A percentile compares a stretch with the other conserved stretches of the same genome.
phyloP scores from a whole-genome alignment of 2,888 invertebrate genomes.

The Drosophila phalerata region DNA sequence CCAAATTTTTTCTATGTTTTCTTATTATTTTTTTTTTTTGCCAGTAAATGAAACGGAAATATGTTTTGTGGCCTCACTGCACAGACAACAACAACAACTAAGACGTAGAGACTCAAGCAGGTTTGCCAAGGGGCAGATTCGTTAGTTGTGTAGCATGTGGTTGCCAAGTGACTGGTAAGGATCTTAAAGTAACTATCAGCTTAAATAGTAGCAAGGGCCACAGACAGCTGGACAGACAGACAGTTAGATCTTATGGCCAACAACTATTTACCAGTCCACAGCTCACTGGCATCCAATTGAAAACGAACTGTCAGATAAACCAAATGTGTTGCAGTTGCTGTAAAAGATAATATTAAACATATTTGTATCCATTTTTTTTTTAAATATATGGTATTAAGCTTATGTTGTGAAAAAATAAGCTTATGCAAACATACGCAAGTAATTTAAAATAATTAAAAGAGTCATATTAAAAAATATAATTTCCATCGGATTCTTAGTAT shows the following conservation, averaged over 20 bases:
- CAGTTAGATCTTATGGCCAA: slow-evolving; percentile 6
- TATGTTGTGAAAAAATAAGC: background rate
- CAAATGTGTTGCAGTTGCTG: background rate
- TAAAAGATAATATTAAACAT: slow-evolving; percentile 1
- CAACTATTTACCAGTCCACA: slow-evolving; percentile 12
- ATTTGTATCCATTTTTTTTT: background rate
- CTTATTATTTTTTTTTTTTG: slow-evolving; percentile 52
- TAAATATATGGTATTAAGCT: too few species aligned
- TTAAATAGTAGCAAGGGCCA: slow-evolving; percentile 33
- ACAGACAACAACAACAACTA: slow-evolving; percentile 33
- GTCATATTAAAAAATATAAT: too few species aligned
- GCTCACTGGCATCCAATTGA: slow-evolving; percentile 27
- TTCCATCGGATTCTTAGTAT: background rate
- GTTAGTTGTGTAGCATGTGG: slow-evolving; percentile 39
- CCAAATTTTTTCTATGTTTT: slow-evolving; percentile 39
- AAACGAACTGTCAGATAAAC: slow-evolving; percentile 14
- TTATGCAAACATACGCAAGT: too few species aligned
- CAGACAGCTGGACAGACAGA: background rate
- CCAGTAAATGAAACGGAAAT: slow-evolving; percentile 80
- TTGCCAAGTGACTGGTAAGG: slow-evolving; percentile 41
- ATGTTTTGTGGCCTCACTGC: slow-evolving; percentile 77
- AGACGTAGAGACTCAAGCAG: slow-evolving; percentile 43
- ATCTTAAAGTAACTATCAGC: slow-evolving; percentile 47
- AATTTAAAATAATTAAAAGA: background rate
- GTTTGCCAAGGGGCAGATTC: slow-evolving; percentile 42